phyloP scores from a whole-genome alignment of 2,888 invertebrate species.

The Drosophila hamatofila region DNA sequence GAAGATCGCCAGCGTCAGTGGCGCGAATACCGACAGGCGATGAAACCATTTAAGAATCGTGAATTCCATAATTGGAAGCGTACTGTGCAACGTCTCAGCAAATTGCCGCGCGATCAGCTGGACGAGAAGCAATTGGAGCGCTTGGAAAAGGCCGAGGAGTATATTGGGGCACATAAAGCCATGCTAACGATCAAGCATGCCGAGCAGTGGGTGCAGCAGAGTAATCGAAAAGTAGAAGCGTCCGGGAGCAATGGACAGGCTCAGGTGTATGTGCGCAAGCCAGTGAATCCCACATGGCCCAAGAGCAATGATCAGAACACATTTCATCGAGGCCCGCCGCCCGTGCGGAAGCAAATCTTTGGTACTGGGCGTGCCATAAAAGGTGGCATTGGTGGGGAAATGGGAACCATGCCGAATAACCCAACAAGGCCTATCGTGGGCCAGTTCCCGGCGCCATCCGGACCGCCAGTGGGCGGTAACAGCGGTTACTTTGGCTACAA shows the following conservation, averaged over 20 bases:
- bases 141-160: conserved; percentile 70
- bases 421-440: conserved; percentile 25
- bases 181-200: conserved; percentile 74
- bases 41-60: conserved; percentile 82
- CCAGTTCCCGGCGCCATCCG: conserved; percentile 27
- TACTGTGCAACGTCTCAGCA: conserved; percentile 76
- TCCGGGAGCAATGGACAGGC: conserved; percentile 20
- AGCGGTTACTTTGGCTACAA: conserved; percentile 35
- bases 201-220: conserved; percentile 75
- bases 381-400: conserved; percentile 46
- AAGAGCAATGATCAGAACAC: conserved; percentile 28
- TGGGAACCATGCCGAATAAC: conserved; percentile 18
- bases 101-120: conserved; percentile 62
- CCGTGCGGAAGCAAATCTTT: conserved; percentile 40
- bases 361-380: conserved; percentile 70
- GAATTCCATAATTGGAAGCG: conserved; percentile 80
- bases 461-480: not conserved
- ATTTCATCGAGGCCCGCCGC: conserved; percentile 20
- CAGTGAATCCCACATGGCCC: conserved; percentile 42
- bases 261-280: conserved; percentile 62
- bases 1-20: conserved; percentile 76
- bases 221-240: conserved; percentile 17
- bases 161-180: conserved; percentile 69
- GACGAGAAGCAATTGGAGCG: conserved; percentile 72
- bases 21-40: conserved; percentile 78